Percentiles rank a stretch among this genome's conserved stretches.
phyloP scores from a whole-genome alignment of 2,113 vertebrate species.

The human (Homo sapiens) region DNA sequence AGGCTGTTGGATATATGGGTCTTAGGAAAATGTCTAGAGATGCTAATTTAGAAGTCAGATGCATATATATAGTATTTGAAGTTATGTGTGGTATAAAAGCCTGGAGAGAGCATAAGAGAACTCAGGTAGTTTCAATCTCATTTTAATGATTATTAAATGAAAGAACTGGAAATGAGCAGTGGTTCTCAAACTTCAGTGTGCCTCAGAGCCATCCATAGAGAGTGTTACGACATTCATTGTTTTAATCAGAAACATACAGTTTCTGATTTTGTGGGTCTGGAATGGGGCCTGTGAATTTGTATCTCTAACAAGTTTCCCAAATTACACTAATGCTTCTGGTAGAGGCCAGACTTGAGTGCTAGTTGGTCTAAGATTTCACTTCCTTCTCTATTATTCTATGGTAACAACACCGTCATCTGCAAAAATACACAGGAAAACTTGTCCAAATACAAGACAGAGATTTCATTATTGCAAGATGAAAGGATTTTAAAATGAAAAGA shows the following conservation, averaged over 20 bases:
- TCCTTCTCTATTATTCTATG: neutral
- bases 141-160: neutral
- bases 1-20: neutral
- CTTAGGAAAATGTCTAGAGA: conserved; percentile 12
- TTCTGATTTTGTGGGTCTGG: neutral
- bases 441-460: neutral
- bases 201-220: neutral
- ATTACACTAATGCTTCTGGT: neutral
- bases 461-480: conserved; percentile 7
- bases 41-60: neutral
- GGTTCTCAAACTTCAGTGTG: neutral
- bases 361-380: neutral
- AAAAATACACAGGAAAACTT: conserved; percentile 11
- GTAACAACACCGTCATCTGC: neutral
- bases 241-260: neutral
- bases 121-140: neutral
- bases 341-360: neutral
- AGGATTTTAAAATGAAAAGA: neutral
- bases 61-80: neutral
- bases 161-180: neutral
- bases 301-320: neutral
- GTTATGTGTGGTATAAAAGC: neutral
- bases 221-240: neutral
- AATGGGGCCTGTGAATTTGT: neutral
- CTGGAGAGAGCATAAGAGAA: neutral